Conservation (phyloP, 2,797 vertebrate species). For the Sorex maritimensis region DNA sequence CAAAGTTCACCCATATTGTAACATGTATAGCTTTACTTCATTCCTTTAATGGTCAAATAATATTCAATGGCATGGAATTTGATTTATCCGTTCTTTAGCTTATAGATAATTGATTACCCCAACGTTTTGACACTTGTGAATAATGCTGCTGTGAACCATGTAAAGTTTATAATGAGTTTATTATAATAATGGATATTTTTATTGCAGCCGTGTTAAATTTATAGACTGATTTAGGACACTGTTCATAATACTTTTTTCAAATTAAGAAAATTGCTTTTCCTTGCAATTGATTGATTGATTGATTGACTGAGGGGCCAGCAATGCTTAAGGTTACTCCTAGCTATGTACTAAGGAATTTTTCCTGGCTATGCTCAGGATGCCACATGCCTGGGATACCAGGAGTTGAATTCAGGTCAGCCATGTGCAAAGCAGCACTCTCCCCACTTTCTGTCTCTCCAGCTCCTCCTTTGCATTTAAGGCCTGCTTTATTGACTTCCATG, state of each 20-base stretch:
- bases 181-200: constrained; percentile 9
- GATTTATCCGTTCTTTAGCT: too few species aligned
- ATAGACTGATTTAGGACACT: background rate
- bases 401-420: too few species aligned
- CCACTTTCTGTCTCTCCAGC: too few species aligned
- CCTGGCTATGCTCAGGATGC: too few species aligned
- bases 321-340: too few species aligned
- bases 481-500: background rate
- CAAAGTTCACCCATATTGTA: too few species aligned
- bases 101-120: background rate
- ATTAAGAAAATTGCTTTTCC: background rate
- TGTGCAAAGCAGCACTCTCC: too few species aligned
- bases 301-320: too few species aligned
- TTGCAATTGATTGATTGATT: background rate
- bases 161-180: constrained; percentile 11
- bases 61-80: too few species aligned
- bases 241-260: constrained; percentile 13
- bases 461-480: background rate
- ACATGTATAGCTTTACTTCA: background rate
- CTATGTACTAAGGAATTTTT: too few species aligned
- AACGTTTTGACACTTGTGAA: background rate
- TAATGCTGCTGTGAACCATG: background rate
- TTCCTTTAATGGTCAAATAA: background rate
- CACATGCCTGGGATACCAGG: too few species aligned
- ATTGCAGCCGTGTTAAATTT: background rate